Percentiles rank a stretch among this genome's conserved stretches.
phyloP scores from a whole-genome alignment of 1,140 invertebrate genomes.

The Hyposmocoma kahamanoa region DNA sequence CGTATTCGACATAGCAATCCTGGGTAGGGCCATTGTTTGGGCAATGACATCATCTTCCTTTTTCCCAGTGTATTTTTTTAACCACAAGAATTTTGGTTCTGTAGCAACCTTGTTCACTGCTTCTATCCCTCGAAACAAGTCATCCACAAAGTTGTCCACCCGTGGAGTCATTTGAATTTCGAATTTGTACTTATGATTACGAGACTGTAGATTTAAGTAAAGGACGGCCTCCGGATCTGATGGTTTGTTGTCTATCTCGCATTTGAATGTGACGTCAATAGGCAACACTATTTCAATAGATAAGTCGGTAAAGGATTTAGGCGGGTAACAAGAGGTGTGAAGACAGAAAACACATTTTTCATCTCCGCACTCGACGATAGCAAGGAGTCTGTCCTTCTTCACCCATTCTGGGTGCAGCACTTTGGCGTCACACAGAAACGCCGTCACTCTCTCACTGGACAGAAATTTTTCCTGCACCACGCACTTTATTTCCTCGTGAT shows the following conservation, averaged over 20 bases:
- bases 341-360: conserved; percentile 71
- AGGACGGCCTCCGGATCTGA: conserved; percentile 61
- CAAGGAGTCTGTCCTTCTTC: conserved; percentile 60
- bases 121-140: conserved; percentile 62
- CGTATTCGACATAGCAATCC: conserved; percentile 36
- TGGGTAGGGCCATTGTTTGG: conserved; percentile 63
- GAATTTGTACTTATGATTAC: conserved; percentile 63
- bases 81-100: conserved; percentile 60
- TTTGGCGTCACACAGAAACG: conserved; percentile 60
- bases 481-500: conserved; percentile 61
- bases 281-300: conserved; percentile 83
- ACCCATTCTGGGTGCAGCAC: conserved; percentile 63
- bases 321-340: conserved; percentile 71
- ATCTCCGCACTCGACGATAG: conserved; percentile 66
- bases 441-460: conserved; percentile 75
- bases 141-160: conserved; percentile 68
- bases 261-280: conserved; percentile 84
- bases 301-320: conserved; percentile 80
- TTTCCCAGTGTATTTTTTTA: conserved; percentile 64
- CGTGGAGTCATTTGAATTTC: conserved; percentile 65
- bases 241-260: conserved; percentile 78
- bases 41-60: conserved; percentile 70
- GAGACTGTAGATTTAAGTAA: conserved; percentile 66
- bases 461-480: conserved; percentile 78
- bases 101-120: conserved; percentile 53